Conservation (phyloP, 2,888 invertebrate genomes). For the Melolontha melolontha region DNA sequence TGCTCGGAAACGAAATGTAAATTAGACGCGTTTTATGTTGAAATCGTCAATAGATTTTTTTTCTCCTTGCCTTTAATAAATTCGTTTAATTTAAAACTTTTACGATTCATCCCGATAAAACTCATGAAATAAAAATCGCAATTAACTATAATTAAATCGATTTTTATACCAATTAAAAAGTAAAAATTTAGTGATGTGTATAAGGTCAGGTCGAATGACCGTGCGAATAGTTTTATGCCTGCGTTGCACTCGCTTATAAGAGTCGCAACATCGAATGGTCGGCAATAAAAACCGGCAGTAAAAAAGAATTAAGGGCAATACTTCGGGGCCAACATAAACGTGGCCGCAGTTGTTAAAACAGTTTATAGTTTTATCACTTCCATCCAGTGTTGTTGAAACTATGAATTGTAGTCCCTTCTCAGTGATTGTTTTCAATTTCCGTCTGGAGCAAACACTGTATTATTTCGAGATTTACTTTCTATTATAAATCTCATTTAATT, state of each 20-base stretch:
- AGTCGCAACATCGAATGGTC: constrained; percentile 45
- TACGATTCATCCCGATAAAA: constrained; percentile 17
- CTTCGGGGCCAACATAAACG: constrained; percentile 60
- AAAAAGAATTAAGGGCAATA: constrained; percentile 59
- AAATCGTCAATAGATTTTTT: no score
- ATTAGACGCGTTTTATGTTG: no score
- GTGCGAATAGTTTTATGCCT: constrained; percentile 52
- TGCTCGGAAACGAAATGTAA: no score
- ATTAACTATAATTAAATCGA: constrained; percentile 36
- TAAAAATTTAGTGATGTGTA: constrained; percentile 39
- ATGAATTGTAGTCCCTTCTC: constrained; percentile 33
- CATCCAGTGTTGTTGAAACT: constrained; percentile 57
- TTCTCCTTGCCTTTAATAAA: no score
- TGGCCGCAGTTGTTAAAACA: constrained; percentile 57
- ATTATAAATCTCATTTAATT: neutral
- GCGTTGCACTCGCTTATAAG: constrained; percentile 48
- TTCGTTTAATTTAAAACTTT: constrained; percentile 10
- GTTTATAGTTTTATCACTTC: constrained; percentile 61
- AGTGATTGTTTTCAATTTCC: constrained; percentile 38
- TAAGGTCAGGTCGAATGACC: constrained; percentile 42
- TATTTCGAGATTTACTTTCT: constrained; percentile 7
- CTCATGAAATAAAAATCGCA: constrained; percentile 22
- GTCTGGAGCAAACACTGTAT: constrained; percentile 1
- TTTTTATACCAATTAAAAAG: constrained; percentile 37
- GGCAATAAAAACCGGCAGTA: constrained; percentile 57